Evolutionary conservation across 2,797 vertebrate genomes (phyloP), one percentile per base, ranked within the genome.

Genomic region (Halcyon smyrnensis): DNA sequence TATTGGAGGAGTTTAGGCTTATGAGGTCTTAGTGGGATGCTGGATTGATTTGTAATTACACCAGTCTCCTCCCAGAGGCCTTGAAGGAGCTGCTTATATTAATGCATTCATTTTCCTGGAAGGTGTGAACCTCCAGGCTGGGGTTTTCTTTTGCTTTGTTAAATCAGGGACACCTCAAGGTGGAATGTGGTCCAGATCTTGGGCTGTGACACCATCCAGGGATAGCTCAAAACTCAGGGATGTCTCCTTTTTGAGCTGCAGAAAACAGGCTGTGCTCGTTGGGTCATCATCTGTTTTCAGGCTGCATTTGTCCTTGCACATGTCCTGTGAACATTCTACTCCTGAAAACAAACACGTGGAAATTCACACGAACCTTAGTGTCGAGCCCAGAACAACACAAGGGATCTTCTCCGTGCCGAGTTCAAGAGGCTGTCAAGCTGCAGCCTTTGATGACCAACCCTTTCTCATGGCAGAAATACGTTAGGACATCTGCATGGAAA

Each of bases 1-100:
- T 27, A 46, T 54, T 91, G 81, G 92, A 95, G 71, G 84, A 96
- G 84, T 97, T 97, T 84, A 78, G 87, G 95, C 30, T 97, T 54
- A 20, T 21, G 62, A 93, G 80, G 80, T 94, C 81, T 68, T 81
- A 63, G 23, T 23, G 25, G 78, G 84, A 57, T 85, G 34, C 74
- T 96, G 84, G 84, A 93, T 87, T 96, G 93, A 93, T 97, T 96
- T 97, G 54, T 97, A 96, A 97, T 97, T 91, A 79, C 76, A 75
- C 65, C 75, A 70, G 12, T 75, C 83, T 88, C 68, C 76, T 89
- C 65, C 27, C 67, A 34, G 3, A 75, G 37, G 48, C 19, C 57
- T 73, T 71, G 78, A 43, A 84, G 57, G 37, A 74, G 13, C 12
- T 56, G 4, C 67, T 94, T 30, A 17, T 21, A 37, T 53, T 73